These are phyloP conservation scores for Empidonax traillii DNA, from an alignment of 2,113 vertebrate species.

Conservation along the genomic window DNA sequence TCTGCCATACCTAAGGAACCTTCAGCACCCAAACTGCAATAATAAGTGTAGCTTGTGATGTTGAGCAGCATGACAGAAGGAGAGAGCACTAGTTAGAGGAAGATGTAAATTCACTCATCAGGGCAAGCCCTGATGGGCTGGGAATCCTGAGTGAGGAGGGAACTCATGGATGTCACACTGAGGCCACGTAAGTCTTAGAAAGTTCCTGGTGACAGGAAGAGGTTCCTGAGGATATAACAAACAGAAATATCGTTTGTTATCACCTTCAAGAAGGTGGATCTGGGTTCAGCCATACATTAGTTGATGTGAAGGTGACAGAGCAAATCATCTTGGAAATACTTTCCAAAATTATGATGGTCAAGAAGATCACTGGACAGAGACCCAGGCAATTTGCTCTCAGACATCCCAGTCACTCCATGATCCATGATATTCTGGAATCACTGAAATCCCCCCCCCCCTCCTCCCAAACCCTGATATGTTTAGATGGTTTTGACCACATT, in stretches of 20 bases:
- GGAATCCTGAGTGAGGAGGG: neutral
- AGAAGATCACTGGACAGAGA: neutral
- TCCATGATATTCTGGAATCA: neutral
- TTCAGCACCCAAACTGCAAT: neutral
- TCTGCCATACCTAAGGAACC: neutral
- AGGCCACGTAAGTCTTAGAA: neutral
- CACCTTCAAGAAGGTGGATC: neutral
- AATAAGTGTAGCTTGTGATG: neutral
- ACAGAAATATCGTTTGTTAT: neutral
- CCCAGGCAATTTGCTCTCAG: neutral
- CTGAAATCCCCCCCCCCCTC: neutral
- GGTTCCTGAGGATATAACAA: neutral
- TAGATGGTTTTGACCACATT: neutral
- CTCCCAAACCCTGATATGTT: rapidly evolving
- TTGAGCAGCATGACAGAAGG: rapidly evolving
- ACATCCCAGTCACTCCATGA: neutral
- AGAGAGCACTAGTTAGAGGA: neutral
- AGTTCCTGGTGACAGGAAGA: neutral
- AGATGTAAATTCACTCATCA: neutral
- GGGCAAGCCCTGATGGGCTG: neutral
- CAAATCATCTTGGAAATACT: neutral
- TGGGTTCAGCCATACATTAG: neutral
- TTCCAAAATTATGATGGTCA: neutral
- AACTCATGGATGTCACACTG: neutral
- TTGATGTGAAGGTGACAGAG: neutral